A percentile compares a stretch with the other conserved stretches of the same genome.
phyloP scores from a whole-genome alignment of 2,113 vertebrate genomes.

The Colinus virginianus region DNA sequence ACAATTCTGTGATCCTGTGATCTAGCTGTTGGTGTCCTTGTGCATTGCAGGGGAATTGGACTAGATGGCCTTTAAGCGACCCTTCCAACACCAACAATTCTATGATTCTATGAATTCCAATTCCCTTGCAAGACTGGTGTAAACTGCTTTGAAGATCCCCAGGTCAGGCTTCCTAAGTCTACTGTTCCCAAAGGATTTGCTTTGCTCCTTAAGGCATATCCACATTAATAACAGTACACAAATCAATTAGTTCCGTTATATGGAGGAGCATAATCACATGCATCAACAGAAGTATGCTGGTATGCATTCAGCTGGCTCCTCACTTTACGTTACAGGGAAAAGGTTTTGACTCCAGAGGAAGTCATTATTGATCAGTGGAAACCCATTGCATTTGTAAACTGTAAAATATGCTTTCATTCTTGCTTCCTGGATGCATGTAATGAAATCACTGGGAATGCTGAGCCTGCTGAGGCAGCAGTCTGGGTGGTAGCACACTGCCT shows the following conservation, averaged over 20 bases:
- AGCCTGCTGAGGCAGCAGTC: not conserved
- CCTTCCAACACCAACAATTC: no score
- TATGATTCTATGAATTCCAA: not conserved
- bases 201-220: not conserved
- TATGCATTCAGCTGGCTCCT: not conserved
- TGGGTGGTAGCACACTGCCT: not conserved
- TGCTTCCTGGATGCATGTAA: not conserved
- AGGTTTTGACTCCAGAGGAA: not conserved
- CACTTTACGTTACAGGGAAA: not conserved
- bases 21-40: no score
- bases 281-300: not conserved
- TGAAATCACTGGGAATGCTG: not conserved
- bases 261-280: not conserved
- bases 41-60: no score
- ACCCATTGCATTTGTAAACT: not conserved
- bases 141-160: not conserved
- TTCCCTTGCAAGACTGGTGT: not conserved
- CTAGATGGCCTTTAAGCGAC: no score
- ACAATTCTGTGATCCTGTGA: no score
- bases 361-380: not conserved
- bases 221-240: not conserved
- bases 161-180: not conserved
- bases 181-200: not conserved
- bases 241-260: accelerated
- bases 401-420: not conserved